Conservation (phyloP, 2,888 invertebrate genomes). For the Oscheius sp. region DNA sequence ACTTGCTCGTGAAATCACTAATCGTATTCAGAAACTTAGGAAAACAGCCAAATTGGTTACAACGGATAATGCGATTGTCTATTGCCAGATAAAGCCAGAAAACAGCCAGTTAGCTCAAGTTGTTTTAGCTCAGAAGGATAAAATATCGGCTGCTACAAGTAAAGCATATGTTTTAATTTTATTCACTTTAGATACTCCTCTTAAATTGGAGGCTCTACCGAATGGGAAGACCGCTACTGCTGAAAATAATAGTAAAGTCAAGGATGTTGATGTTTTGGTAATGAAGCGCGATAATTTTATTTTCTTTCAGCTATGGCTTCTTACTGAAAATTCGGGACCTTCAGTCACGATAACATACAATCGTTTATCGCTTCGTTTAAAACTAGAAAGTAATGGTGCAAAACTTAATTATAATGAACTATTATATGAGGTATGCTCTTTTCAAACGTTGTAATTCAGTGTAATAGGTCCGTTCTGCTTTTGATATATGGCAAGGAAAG, state of each 20-base stretch:
- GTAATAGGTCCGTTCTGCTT: slow-evolving; percentile 46
- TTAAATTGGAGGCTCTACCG: slow-evolving; percentile 40
- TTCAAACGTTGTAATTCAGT: background rate
- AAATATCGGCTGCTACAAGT: slow-evolving; percentile 35
- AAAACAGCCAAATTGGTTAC: slow-evolving; percentile 78
- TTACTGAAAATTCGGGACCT: slow-evolving; percentile 34
- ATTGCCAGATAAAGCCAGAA: slow-evolving; percentile 47
- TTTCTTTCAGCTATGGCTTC: slow-evolving; percentile 44
- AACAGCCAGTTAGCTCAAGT: slow-evolving; percentile 46
- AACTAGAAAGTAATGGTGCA: background rate
- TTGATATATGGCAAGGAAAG: slow-evolving; percentile 48
- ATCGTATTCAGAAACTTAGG: slow-evolving; percentile 91
- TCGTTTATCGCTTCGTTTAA: background rate
- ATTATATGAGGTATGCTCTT: slow-evolving; percentile 19
- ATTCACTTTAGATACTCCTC: slow-evolving; percentile 36
- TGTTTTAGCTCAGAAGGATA: slow-evolving; percentile 35
- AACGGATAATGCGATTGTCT: slow-evolving; percentile 55
- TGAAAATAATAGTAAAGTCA: slow-evolving; percentile 49
- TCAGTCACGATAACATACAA: background rate
- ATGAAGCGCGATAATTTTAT: no score
- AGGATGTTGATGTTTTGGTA: slow-evolving; percentile 58
- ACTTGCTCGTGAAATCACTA: slow-evolving; percentile 90
- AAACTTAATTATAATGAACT: slow-evolving; percentile 26
- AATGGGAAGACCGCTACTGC: slow-evolving; percentile 40
- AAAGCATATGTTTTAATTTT: background rate